Evolutionary conservation across 2,113 vertebrate species (phyloP), one percentile per base, ranked within the genome.

Genomic region (Plecotus auritus): DNA sequence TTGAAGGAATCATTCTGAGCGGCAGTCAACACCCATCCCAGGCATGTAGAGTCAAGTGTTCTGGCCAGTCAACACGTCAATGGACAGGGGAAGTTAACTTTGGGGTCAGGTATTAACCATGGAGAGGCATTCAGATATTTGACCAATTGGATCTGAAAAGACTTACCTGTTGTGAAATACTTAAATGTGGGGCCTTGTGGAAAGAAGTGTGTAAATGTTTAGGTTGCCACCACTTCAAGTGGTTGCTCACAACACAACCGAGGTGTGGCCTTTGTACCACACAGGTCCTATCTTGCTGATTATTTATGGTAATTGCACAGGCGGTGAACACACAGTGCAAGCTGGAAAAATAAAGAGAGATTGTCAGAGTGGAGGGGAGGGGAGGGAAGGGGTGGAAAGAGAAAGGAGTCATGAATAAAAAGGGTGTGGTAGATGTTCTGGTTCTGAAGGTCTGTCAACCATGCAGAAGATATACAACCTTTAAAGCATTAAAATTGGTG

Each of bases 221-320:
- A 95, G 92, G 97, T 96, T 98, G 97, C 59, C 22, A 96, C 40
- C 95, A 92, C 64, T 88, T 97, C 18, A 49, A 92, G 32, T 3
- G 56, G 82, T 98, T 98, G 96, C 97, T 97, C 96, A 98, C 97
- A 98, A 97, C 97, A 98, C 95, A 96, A 86, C 92, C 69, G 85
- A 97, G 98, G 97, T 95, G 98, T 98, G 98, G 96, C 95, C 85
- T 77, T 92, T 30, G 54, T 56, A 78, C 85, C 49, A 40, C 83
- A 95, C 97, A 98, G 94, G 97, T 97, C 96, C 97, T 97, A 93
- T 98, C 97, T 97, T 98, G 97, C 97, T 96, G 16, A 96, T 98
- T 98, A 97, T 96, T 98, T 96, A 97, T 97, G 90, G 92, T 97
- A 97, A 98, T 98, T 97, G 96, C 64, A 95, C 51, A 96, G 90